These are phyloP conservation scores for Diplazon laetatorius DNA, from an alignment of 2,888 invertebrate species.

Conservation along the genomic window DNA sequence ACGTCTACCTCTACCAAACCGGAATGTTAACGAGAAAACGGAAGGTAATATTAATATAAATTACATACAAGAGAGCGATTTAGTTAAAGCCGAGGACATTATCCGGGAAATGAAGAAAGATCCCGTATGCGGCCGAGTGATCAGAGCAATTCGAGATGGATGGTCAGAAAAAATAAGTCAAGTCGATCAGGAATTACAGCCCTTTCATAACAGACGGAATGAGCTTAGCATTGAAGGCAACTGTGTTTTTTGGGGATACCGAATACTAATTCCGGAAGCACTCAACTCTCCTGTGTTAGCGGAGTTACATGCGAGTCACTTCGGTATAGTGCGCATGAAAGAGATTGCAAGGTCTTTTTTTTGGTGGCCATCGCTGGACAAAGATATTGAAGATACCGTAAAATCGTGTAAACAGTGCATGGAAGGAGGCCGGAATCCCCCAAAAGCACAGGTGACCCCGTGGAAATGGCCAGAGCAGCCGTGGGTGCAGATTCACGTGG, in stretches of 20 bases:
- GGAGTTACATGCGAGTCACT: slow-evolving; percentile 60
- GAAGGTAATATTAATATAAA: slow-evolving; percentile 18
- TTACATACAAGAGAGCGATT: slow-evolving; percentile 26
- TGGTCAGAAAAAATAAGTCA: slow-evolving; percentile 38
- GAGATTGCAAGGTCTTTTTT: slow-evolving; percentile 59
- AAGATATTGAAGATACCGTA: slow-evolving; percentile 58
- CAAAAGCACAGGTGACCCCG: slow-evolving; percentile 12
- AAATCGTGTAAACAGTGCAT: slow-evolving; percentile 68
- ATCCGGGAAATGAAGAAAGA: slow-evolving; percentile 21
- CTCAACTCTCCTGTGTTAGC: slow-evolving; percentile 40
- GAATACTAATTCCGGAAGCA: slow-evolving; percentile 57
- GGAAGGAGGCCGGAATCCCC: slow-evolving; percentile 30
- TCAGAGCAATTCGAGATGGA: slow-evolving; percentile 39
- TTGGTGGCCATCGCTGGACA: slow-evolving; percentile 66
- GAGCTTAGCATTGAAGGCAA: slow-evolving; percentile 44
- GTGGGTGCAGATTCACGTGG: slow-evolving; percentile 25
- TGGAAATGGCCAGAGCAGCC: slow-evolving; percentile 42
- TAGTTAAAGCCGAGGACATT: slow-evolving; percentile 11
- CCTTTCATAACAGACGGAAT: slow-evolving; percentile 29
- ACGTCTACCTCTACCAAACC: slow-evolving; percentile 6
- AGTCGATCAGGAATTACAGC: slow-evolving; percentile 10
- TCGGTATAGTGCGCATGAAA: slow-evolving; percentile 62
- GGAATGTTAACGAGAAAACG: not conserved
- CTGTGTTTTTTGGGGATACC: slow-evolving; percentile 55
- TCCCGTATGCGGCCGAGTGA: slow-evolving; percentile 17